phyloP scores from a whole-genome alignment of 2,888 invertebrate species.

The Aphrophora alni region DNA sequence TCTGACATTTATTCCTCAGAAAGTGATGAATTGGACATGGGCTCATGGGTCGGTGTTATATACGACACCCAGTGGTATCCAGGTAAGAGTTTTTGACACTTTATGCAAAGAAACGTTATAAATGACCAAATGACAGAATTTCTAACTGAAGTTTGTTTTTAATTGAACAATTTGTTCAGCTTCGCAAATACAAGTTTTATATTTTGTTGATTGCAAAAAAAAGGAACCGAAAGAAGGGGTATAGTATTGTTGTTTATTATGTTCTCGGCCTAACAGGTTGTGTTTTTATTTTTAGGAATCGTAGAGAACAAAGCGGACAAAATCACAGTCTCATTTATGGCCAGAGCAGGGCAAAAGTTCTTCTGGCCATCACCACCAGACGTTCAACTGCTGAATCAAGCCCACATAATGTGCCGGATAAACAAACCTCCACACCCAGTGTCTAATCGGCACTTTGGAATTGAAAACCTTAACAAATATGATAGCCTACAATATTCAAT shows the following conservation, averaged over 20 bases:
- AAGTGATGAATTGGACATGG: not conserved
- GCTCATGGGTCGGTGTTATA: not conserved
- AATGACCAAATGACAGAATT: not conserved
- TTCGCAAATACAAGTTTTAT: too few relatives aligned
- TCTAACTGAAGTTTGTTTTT: too few relatives aligned
- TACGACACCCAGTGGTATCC: slow-evolving; percentile 12
- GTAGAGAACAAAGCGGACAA: not conserved
- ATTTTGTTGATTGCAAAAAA: too few relatives aligned
- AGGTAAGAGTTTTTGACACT: not conserved
- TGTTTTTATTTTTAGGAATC: not conserved
- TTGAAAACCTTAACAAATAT: slow-evolving; percentile 10
- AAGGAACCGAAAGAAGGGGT: too few relatives aligned
- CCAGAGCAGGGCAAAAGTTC: slow-evolving; percentile 11
- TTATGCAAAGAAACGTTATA: too few relatives aligned
- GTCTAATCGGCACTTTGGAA: not conserved
- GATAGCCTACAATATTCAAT: too few relatives aligned
- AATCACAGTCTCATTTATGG: not conserved
- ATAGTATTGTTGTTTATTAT: too few relatives aligned
- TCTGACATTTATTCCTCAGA: slow-evolving; percentile 15
- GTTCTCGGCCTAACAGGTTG: not conserved
- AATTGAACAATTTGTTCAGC: too few relatives aligned
- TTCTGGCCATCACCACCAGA: slow-evolving; percentile 6
- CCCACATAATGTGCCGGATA: not conserved
- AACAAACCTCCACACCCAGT: not conserved
- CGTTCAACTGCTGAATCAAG: not conserved